These are phyloP conservation scores for Tragulus kanchil DNA, from an alignment of 2,113 vertebrate genomes.

Conservation along the genomic window DNA sequence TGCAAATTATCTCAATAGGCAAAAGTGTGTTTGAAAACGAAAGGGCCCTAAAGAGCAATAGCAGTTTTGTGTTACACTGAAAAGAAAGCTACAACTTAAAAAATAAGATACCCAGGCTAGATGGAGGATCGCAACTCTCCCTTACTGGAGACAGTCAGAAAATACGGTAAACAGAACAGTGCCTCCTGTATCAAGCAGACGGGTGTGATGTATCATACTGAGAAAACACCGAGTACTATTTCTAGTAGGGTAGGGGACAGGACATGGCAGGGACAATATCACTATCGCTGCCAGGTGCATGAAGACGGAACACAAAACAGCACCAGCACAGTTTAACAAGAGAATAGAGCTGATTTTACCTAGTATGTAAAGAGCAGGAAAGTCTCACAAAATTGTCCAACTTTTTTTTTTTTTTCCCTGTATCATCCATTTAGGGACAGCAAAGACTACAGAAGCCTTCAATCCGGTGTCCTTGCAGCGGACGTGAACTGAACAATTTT, in stretches of 20 bases:
- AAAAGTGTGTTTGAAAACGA: not conserved
- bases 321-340: not conserved
- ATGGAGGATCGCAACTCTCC: not conserved
- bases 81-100: not conserved
- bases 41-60: not conserved
- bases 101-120: slow-evolving; percentile 17
- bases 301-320: not conserved
- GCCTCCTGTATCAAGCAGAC: not conserved
- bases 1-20: not conserved
- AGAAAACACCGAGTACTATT: not conserved
- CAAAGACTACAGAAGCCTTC: not conserved
- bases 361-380: not conserved
- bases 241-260: not conserved
- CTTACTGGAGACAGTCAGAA: not conserved
- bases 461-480: not conserved
- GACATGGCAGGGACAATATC: not conserved
- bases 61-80: not conserved
- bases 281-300: not conserved
- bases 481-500: not conserved
- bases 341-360: not conserved
- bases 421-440: not conserved
- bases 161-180: not conserved
- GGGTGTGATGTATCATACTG: not conserved
- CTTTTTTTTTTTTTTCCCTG: not conserved
- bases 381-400: not conserved